phyloP scores from a whole-genome alignment of 2,888 invertebrate genomes.

The Scaptomyza polygonia region DNA sequence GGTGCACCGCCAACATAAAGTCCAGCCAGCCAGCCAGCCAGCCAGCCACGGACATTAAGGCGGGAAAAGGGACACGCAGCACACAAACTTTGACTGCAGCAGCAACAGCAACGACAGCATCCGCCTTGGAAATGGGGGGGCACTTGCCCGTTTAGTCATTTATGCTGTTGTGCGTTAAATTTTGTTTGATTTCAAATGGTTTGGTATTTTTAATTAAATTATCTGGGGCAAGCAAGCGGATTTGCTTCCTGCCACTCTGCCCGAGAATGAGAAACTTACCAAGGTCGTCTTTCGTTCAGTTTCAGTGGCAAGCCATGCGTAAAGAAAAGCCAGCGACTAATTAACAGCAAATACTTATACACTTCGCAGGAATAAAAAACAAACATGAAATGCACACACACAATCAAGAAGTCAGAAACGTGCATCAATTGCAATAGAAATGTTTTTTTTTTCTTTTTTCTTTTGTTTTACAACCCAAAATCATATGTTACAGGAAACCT shows the following conservation, averaged over 20 bases:
- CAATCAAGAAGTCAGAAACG: no score
- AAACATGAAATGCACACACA: no score
- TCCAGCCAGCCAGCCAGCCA: neutral
- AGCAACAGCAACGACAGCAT: conserved; percentile 6
- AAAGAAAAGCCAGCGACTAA: conserved; percentile 29
- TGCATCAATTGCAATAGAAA: no score
- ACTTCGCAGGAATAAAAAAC: neutral
- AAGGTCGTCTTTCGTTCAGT: neutral
- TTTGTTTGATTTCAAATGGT: conserved; percentile 69
- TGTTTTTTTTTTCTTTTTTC: no score
- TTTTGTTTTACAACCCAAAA: no score
- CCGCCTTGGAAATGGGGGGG: conserved; percentile 46
- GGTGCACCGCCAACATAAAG: conserved; percentile 2
- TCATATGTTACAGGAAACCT: no score
- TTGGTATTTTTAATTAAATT: conserved; percentile 68
- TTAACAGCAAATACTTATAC: conserved; percentile 31
- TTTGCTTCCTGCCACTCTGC: no score
- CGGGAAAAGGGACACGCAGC: neutral
- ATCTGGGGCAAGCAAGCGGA: conserved; percentile 44
- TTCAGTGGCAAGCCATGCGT: neutral
- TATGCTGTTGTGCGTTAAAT: conserved; percentile 53
- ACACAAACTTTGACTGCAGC: conserved; percentile 17
- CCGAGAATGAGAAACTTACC: no score
- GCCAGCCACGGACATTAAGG: no score
- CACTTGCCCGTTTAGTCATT: conserved; percentile 55